Conservation (phyloP, 2,113 vertebrate species). For the Neodon shergylaensis region DNA sequence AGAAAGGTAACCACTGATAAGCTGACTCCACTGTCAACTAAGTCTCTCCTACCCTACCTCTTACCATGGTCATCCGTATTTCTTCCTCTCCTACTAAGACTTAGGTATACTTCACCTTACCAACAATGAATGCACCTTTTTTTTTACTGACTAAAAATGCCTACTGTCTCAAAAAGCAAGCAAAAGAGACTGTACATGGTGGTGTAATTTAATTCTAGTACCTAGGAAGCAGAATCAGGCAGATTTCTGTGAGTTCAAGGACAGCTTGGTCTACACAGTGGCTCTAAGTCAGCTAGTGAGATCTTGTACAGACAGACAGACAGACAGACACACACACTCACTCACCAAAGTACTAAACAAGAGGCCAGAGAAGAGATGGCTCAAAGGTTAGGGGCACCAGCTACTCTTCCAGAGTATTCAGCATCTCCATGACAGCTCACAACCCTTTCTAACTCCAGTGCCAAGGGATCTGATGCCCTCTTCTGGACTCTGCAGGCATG, state of each 20-base stretch:
- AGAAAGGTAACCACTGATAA: not conserved
- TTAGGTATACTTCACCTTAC: constrained; percentile 10
- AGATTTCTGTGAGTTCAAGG: not conserved
- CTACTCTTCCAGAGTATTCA: not conserved
- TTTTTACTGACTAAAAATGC: not conserved
- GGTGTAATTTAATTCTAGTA: not conserved
- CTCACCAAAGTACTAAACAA: not conserved
- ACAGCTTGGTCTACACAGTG: not conserved
- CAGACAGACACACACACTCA: not conserved
- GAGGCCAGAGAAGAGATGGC: too few species aligned
- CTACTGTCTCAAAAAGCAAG: not conserved
- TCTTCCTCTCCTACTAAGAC: not conserved
- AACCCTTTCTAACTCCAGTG: not conserved
- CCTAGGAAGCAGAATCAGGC: not conserved
- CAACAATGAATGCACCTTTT: not conserved
- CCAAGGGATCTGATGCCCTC: not conserved
- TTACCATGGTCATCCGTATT: not conserved
- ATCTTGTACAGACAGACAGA: not conserved
- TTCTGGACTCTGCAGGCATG: not conserved
- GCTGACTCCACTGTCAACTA: not conserved
- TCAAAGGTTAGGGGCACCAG: not conserved
- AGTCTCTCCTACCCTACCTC: not conserved
- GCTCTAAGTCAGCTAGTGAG: not conserved
- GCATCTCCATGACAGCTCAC: not conserved
- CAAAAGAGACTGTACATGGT: not conserved